Base-by-base conservation (phyloP, 2,888 invertebrate genomes). In the Phortica magna region DNA sequence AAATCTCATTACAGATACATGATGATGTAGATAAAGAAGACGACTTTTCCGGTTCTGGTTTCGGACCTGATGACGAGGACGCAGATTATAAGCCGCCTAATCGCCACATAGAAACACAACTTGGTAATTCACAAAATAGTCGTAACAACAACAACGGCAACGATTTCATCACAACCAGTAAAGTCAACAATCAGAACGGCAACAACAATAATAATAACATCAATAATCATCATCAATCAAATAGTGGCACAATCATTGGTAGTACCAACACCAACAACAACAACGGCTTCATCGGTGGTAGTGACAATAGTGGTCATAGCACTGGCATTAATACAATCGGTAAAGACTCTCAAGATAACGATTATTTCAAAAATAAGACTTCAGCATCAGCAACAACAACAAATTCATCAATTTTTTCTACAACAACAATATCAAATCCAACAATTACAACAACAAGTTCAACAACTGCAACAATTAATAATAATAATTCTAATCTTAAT, bases 41-140 rank as follows among this genome's bases (percentile, higher is more conserved):
- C 83, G 96, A 96, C 93, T 95, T 96, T 90, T 96, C 96, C 90
- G 97, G 97, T 88, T 96, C 96, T 91, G 97, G 97, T 82, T 95
- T 94, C 93, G 96, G 96, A 82, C 95, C 95, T 81, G 96, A 96
- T 93, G 96, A 96, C 94, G 96, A 96, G 90, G 96, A 95, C 88
- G 91, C 92, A 80, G 88, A 87, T 78, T 88, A 85, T 80, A 83
- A 82, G 77, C 86, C 85, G 82, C 90, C 88, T 81, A 90, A 89
- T 81, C 83, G 84, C 76, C 88, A 89, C 76, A 83, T 83, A 64
- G 87, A 89, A 74, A 82, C 82, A 73, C 79, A 85, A 80, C 79
- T 85, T 82, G 82, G 85, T 84, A 83, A 85, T 81, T 82, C 89
- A 88, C 88, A 88, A 77, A 85, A 88, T 85, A 89, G 89, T 89